Evolutionary conservation across 2,888 invertebrate species (phyloP).

Genomic region (Branchipolynoe longqiensis): DNA sequence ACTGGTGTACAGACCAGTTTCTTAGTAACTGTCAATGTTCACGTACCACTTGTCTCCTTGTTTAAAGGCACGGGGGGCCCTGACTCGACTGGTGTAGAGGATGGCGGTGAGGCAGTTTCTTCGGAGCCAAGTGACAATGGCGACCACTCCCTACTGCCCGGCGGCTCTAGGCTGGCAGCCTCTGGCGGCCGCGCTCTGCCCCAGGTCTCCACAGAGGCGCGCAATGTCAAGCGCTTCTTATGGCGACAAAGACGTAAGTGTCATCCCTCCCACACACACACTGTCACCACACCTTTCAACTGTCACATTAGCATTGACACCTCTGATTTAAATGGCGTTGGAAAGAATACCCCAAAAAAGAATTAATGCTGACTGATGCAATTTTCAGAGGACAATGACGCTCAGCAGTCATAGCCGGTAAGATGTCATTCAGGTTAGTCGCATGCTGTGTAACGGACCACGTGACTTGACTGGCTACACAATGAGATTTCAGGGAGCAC

Average conservation of each 20-base stretch:
- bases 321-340: too few relatives aligned
- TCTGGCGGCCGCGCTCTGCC: not conserved
- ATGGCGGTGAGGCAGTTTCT: not conserved
- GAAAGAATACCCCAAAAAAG: too few relatives aligned
- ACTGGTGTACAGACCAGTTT: not conserved
- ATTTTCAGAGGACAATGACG: too few relatives aligned
- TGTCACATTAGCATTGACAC: too few relatives aligned
- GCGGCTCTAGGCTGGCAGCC: not conserved
- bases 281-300: too few relatives aligned
- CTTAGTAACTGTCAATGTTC: not conserved
- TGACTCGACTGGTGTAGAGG: conserved; percentile 4
- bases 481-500: too few relatives aligned
- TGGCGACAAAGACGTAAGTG: conserved; percentile 48
- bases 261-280: not conserved
- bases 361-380: too few relatives aligned
- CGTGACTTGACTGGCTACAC: too few relatives aligned
- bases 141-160: not conserved
- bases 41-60: not conserved
- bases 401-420: too few relatives aligned
- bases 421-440: too few relatives aligned
- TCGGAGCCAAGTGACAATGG: not conserved
- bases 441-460: too few relatives aligned
- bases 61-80: conserved; percentile 19
- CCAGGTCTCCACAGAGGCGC: conserved; percentile 10
- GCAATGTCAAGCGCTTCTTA: not conserved